These are phyloP conservation scores for Gadopsis bispinosus DNA, from an alignment of 2,797 vertebrate species.

Conservation along the genomic window DNA sequence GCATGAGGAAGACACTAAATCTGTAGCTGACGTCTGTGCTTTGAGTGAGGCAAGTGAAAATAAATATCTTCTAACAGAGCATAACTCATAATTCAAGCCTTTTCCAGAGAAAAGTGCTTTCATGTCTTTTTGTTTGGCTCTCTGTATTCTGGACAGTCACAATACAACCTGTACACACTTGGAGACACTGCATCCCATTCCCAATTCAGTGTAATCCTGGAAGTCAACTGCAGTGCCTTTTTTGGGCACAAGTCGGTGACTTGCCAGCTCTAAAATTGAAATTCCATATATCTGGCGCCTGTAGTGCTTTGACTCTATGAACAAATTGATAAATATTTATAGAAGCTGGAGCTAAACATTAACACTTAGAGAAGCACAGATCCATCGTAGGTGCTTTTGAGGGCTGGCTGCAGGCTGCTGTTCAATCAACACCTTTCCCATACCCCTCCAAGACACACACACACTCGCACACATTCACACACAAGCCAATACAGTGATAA, in stretches of 20 bases:
- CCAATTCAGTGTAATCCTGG: neutral
- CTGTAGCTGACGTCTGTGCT: constrained; percentile 11
- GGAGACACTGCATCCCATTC: constrained; percentile 5
- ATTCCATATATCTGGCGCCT: constrained; percentile 52
- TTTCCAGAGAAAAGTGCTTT: constrained; percentile 3
- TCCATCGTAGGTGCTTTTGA: constrained; percentile 73
- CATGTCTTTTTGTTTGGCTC: neutral
- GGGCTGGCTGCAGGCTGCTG: constrained; percentile 63
- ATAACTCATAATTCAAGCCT: neutral
- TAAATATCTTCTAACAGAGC: constrained; percentile 17
- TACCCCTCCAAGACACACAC: constrained; percentile 25
- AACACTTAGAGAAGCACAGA: constrained; percentile 72
- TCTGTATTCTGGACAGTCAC: constrained; percentile 7
- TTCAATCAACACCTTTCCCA: constrained; percentile 70
- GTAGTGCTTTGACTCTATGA: constrained; percentile 63
- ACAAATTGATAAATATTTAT: constrained; percentile 83
- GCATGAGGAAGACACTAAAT: constrained; percentile 17
- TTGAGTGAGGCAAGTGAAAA: neutral
- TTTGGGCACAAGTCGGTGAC: constrained; percentile 66
- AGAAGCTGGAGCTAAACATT: constrained; percentile 79
- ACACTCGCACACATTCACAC: constrained; percentile 23
- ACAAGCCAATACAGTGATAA: constrained; percentile 60
- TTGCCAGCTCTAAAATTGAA: constrained; percentile 52
- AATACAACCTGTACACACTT: constrained; percentile 4
- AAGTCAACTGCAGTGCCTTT: constrained; percentile 61